Evolutionary conservation across 2,113 vertebrate genomes (phyloP), one percentile per base, ranked within the genome.

Genomic region (Maccullochella peelii): DNA sequence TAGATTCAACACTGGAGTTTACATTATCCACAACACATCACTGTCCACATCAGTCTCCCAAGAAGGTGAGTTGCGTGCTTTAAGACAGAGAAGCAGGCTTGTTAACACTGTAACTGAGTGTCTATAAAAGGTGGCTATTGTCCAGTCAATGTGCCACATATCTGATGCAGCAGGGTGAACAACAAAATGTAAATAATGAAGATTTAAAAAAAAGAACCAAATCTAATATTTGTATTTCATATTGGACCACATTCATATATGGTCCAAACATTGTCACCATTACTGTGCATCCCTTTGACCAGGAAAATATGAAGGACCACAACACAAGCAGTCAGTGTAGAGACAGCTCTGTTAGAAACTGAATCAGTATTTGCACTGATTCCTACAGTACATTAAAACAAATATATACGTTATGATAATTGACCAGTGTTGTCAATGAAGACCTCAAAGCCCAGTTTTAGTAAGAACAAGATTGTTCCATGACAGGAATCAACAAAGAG

Each of bases 1-100:
- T 86, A 63, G 95, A 86, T 86, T 96, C 95, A 96, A 95, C 96
- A 97, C 96, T 96, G 96, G 97, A 97, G 96, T 96, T 96, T 94
- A 91, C 94, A 74, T 87, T 74, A 86, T 77, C 83, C 83, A 90
- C 23, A 79, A 62, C 73, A 63, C 81, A 79, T 25, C 47, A 57
- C 49, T 33, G 21, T 65, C 71, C 23, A 36, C 69, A 58, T 72
- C 79, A 33, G 30, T 18, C 54, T 36, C 42, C 33, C 0, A 1
- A 69, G 65, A 83, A 83, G 93, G 92, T 93, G 74, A 93, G 88
- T 89, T 77, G 58, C 44, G 38, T 11, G 27, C 36, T 57, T 16
- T 40, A 8, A 10, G 20, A 38, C 18, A 25, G 23, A 36, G 2
- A 10, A 70, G 3, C 67, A 68, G 61, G 21, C 58, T 30, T 52